phyloP scores from a whole-genome alignment of 2,797 vertebrate species.

The Pseudotriccus pelzelni region DNA sequence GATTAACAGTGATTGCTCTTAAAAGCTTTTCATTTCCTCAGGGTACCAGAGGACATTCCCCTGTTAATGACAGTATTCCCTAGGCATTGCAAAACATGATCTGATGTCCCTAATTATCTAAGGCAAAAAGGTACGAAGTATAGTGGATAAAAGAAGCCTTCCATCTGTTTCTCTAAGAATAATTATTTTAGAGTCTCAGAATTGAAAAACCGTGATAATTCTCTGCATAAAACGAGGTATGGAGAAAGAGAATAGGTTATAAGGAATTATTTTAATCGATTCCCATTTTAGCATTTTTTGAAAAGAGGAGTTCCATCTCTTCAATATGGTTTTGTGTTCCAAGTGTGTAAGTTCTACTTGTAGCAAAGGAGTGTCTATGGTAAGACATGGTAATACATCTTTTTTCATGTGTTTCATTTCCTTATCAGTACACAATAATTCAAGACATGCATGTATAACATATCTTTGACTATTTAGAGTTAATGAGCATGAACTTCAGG shows the following conservation, averaged over 20 bases:
- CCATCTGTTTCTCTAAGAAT: not conserved
- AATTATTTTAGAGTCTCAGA: not conserved
- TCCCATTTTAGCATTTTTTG: not conserved
- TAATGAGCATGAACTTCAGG: not conserved
- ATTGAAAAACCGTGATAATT: not conserved
- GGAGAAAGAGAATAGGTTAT: not conserved
- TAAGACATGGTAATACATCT: not conserved
- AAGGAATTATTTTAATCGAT: not conserved
- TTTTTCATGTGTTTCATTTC: not conserved
- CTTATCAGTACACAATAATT: not conserved
- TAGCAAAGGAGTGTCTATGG: not conserved
- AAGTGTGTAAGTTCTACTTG: not conserved
- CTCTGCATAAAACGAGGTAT: not conserved
- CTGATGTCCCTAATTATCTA: slow-evolving; percentile 27
- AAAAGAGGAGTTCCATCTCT: not conserved
- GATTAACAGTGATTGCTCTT: slow-evolving; percentile 54
- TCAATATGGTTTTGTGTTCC: not conserved
- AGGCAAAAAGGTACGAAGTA: not conserved
- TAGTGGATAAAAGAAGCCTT: not conserved
- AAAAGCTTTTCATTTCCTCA: slow-evolving; percentile 52
- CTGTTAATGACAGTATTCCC: slow-evolving; percentile 31
- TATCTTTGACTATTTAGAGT: not conserved
- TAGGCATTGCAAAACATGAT: slow-evolving; percentile 14
- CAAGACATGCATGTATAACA: not conserved
- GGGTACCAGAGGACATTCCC: slow-evolving; percentile 25